Evolutionary conservation across 2,113 vertebrate genomes (phyloP).

Genomic region (Gasterosteus nipponicus): DNA sequence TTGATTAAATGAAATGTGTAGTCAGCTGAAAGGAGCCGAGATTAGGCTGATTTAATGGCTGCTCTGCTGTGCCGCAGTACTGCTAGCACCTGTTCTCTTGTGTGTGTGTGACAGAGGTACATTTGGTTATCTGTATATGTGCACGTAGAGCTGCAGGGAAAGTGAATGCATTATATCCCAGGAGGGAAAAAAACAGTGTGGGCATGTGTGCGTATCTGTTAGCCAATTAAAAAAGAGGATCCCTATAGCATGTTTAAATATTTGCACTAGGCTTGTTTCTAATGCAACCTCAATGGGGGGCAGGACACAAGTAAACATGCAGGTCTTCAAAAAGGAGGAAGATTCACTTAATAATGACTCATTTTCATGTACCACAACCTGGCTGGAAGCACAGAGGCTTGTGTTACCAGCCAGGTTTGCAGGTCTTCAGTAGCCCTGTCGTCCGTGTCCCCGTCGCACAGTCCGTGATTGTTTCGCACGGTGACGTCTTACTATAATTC

Average conservation of each 20-base stretch:
- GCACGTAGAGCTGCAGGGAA: background rate
- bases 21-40: slow-evolving; percentile 2
- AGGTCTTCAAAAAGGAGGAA: background rate
- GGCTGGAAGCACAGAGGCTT: background rate
- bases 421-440: slow-evolving; percentile 5
- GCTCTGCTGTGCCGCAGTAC: background rate
- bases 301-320: slow-evolving; percentile 2
- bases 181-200: slow-evolving; percentile 6
- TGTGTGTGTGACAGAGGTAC: background rate
- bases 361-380: slow-evolving; percentile 4
- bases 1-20: slow-evolving; percentile 28
- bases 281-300: background rate
- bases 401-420: background rate
- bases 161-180: background rate
- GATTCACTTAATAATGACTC: slow-evolving; percentile 6
- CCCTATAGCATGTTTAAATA: slow-evolving; percentile 1
- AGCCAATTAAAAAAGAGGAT: background rate
- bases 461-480: background rate
- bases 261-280: slow-evolving; percentile 24
- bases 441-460: background rate
- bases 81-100: slow-evolving; percentile 43
- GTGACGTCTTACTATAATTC: background rate
- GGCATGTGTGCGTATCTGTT: slow-evolving; percentile 4
- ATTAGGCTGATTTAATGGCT: slow-evolving; percentile 10
- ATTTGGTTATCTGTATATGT: background rate